Base-by-base conservation (phyloP, 30 jellyfish, hydroid and myxozoan species). In the Clytia hemisphaerica region DNA sequence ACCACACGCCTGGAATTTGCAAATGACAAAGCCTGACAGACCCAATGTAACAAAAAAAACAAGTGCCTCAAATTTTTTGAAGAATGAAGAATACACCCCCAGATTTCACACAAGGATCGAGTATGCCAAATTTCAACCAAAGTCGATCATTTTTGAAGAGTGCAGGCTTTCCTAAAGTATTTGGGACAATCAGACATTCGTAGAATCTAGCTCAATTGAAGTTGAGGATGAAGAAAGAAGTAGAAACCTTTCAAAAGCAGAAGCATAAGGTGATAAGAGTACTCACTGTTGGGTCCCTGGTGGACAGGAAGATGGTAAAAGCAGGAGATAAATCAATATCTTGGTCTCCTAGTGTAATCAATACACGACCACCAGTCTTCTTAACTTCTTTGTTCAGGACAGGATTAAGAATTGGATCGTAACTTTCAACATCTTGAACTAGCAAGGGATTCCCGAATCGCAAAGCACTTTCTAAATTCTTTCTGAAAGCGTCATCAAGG, bases 311-410 rank as follows among this genome's bases (percentile, higher is more conserved):
- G 45, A 91, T 91, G 21, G 95, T 83, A 67, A 91, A 91, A 0
- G 99, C 81, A 27, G 99, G 99, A 10, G 99, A 91, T 51, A 91
- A 65, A 91, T 91, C 99, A 69, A 91, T 91, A 45, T 91, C 99
- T 73, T 91, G 99, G 33, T 83, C 99, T 26, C 95, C 99, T 19
- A 91, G 61, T 6, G 92, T 91, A 18, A 91, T 83, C 80, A 91
- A 55, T 31, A 82, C 95, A 26, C 99, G 89, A 18, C 95, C 95
- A 15, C 95, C 99, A 6, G 95, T 82, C 42, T 88, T 66, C 57
- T 94, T 44, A 21, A 82, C 58, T 82, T 91, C 99, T 38, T 82
- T 82, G 67, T 91, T 83, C 37, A 91, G 64, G 35, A 91, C 99
- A 50, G 95, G 95, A 60, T 82, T 91, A 48, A 91, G 61, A 1